A percentile compares a stretch with the other conserved stretches of the same genome.
phyloP scores from a whole-genome alignment of 1,140 invertebrate genomes.

The Manduca sexta region DNA sequence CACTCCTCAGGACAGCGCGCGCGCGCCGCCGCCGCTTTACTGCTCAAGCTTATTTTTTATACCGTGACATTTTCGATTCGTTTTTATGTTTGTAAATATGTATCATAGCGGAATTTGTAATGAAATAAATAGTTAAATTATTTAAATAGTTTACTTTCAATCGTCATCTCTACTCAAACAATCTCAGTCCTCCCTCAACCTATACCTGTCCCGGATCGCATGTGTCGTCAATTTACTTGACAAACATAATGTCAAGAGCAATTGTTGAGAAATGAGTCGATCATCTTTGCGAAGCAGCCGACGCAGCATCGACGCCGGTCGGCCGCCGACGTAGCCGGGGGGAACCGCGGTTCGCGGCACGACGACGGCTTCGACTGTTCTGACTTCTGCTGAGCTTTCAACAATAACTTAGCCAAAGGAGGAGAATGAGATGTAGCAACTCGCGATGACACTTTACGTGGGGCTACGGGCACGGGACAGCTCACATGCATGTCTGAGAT shows the following conservation, averaged over 20 bases:
- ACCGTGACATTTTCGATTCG: slow-evolving; percentile 63
- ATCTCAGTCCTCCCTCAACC: too few species aligned
- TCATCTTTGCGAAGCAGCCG: slow-evolving; percentile 42
- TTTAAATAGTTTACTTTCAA: slow-evolving; percentile 16
- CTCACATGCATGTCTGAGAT: not conserved
- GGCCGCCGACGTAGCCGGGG: slow-evolving; percentile 16
- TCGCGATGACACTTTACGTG: not conserved
- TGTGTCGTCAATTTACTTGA: too few species aligned
- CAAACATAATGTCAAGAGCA: slow-evolving; percentile 30
- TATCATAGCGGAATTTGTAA: slow-evolving; percentile 71
- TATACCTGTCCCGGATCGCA: too few species aligned
- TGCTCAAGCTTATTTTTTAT: slow-evolving; percentile 66
- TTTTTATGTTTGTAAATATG: slow-evolving; percentile 73
- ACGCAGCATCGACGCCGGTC: slow-evolving; percentile 34
- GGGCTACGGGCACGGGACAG: not conserved
- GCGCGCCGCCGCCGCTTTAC: slow-evolving; percentile 23
- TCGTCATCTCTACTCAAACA: not conserved
- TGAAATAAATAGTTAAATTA: slow-evolving; percentile 66
- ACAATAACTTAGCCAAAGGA: not conserved
- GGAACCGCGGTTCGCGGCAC: slow-evolving; percentile 16
- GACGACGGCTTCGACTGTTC: too few species aligned
- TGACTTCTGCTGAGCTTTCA: not conserved
- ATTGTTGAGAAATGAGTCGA: slow-evolving; percentile 54
- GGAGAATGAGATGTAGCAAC: not conserved
- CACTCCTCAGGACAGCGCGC: slow-evolving; percentile 41